phyloP scores from a whole-genome alignment of 2,888 invertebrate genomes.

The Andrena haemorrhoa region DNA sequence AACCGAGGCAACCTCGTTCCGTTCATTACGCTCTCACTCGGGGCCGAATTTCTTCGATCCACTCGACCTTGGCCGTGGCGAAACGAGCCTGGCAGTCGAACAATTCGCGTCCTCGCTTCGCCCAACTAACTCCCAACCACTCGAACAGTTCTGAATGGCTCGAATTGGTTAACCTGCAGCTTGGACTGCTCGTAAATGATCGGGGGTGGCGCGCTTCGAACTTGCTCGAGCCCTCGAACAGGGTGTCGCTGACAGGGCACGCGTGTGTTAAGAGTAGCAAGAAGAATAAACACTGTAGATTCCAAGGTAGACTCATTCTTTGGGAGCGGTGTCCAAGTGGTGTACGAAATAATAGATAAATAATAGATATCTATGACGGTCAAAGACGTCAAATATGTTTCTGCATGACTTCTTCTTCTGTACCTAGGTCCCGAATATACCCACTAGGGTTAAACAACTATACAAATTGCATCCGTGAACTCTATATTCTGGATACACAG shows the following conservation, averaged over 20 bases:
- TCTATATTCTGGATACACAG: too few relatives aligned
- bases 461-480: too few relatives aligned
- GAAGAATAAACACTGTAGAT: not conserved
- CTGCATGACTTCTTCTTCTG: too few relatives aligned
- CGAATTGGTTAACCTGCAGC: conserved; percentile 62
- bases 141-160: conserved; percentile 64
- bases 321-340: too few relatives aligned
- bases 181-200: conserved; percentile 52
- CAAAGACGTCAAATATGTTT: too few relatives aligned
- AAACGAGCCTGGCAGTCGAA: not conserved
- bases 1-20: not conserved
- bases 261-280: not conserved
- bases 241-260: conserved; percentile 33
- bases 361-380: too few relatives aligned
- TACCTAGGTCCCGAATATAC: too few relatives aligned
- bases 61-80: conserved; percentile 51
- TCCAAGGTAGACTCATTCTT: too few relatives aligned
- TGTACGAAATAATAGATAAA: too few relatives aligned
- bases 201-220: conserved; percentile 27
- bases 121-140: conserved; percentile 39
- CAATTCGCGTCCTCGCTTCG: conserved; percentile 41
- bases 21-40: conserved; percentile 12
- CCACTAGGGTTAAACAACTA: too few relatives aligned
- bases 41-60: conserved; percentile 43
- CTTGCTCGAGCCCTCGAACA: conserved; percentile 8